Conservation (phyloP, 2,797 vertebrate species). For the Varecia variegata region DNA sequence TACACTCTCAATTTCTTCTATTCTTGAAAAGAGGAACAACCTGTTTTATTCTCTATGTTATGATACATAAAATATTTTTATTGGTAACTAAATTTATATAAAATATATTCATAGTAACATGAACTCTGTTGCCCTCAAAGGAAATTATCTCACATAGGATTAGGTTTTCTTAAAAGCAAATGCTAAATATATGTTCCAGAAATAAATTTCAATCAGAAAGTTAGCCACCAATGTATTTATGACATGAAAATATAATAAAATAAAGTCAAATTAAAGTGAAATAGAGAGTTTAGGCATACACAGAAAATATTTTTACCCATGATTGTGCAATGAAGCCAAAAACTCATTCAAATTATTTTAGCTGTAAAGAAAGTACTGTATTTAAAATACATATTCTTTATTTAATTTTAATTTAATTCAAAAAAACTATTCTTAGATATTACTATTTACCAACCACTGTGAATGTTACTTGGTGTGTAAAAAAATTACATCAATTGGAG, state of each 20-base stretch:
- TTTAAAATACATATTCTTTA: background rate
- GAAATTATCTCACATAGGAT: background rate
- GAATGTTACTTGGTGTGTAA: background rate
- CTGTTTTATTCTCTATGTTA: background rate
- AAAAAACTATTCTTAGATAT: background rate
- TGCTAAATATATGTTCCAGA: background rate
- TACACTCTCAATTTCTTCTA: background rate
- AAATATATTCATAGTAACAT: background rate
- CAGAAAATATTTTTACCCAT: background rate
- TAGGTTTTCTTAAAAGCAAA: background rate
- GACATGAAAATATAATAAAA: background rate
- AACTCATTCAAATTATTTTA: background rate
- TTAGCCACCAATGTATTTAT: background rate
- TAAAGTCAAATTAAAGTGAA: background rate
- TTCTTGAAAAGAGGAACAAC: background rate
- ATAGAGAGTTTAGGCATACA: background rate
- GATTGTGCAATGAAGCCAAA: background rate
- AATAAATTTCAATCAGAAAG: background rate
- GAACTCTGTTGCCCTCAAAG: background rate
- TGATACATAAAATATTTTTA: background rate
- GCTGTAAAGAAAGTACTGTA: background rate
- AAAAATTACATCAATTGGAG: background rate
- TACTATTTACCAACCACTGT: background rate
- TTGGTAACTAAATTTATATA: background rate
- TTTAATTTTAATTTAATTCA: background rate